Base-by-base conservation (phyloP, 2,113 vertebrate species). In the Cepphus grylle region DNA sequence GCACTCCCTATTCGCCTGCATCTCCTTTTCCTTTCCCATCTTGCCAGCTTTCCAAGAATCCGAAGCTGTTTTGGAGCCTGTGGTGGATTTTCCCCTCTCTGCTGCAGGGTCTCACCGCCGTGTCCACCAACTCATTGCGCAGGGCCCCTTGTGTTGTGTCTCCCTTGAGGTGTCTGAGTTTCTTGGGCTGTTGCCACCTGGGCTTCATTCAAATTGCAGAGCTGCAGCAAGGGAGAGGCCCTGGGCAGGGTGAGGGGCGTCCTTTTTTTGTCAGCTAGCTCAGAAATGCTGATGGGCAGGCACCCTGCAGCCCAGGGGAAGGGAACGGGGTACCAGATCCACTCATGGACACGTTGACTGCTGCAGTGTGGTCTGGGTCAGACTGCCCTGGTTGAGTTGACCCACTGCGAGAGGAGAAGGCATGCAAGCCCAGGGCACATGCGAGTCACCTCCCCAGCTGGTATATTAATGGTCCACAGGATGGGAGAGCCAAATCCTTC, bases 11-110 rank as follows among this genome's bases (percentile, higher is more conserved):
- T 32, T 59, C 0, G 2, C 32, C 49, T 84, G 29, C 42, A 34
- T 52, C 29, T 58, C 71, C 47, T 91, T 61, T 84, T 95, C 69
- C 42, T 81, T 95, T 52, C 62, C 77, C 52, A 56, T 20, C 78
- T 36, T 61, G 50, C 40, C 67, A 87, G 56, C 56, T 90, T 94
- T 94, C 94, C 86, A 80, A 59, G 72, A 74, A 58, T 23, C 38
- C 63, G 59, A 55, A 66, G 55, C 62, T 71, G 45, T 6, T 86
- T 52, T 61, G 56, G 87, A 93, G 70, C 66, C 70, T 8, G 25
- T 1, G 6, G 62, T 47, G 72, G 73, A 42, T 83, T 82, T 94
- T 76, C 40, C 61, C 43, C 61, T 65, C 27, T 13, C 52, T 53
- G 50, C 79, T 77, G 45, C 10, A 71, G 40, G 32, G 36, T 5